A percentile compares a stretch with the other conserved stretches of the same genome.
Conservation (phyloP, 2,797 vertebrate species). For the Sandelia bainsii region DNA sequence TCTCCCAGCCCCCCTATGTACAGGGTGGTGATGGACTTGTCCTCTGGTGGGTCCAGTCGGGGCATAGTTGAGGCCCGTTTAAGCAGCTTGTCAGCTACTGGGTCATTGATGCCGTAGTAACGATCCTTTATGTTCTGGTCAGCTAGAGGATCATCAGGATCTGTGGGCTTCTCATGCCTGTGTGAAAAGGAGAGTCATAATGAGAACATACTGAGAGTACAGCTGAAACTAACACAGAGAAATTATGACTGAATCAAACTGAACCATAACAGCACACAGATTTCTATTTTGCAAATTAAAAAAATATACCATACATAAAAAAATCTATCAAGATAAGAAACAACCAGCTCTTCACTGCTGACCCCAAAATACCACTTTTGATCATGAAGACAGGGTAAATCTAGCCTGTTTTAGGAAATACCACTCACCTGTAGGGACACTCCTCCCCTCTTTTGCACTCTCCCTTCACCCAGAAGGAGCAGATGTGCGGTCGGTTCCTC, state of each 20-base stretch:
- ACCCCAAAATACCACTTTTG: constrained; percentile 6
- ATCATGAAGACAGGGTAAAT: neutral
- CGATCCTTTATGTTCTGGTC: constrained; percentile 99
- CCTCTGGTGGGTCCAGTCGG: constrained; percentile 95
- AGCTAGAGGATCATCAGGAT: constrained; percentile 96
- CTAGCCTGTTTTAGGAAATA: neutral
- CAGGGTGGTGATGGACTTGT: constrained; percentile 95
- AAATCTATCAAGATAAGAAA: neutral
- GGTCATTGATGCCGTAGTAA: constrained; percentile 98
- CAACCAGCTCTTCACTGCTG: neutral
- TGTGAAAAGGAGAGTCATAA: constrained; percentile 7
- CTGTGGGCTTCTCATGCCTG: constrained; percentile 98
- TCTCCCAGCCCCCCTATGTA: constrained; percentile 97
- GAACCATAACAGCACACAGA: no score
- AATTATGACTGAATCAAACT: neutral
- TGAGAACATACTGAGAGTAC: neutral
- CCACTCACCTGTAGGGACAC: constrained; percentile 94
- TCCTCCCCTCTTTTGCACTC: constrained; percentile 99
- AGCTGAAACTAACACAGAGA: neutral
- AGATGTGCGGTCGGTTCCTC: constrained; percentile 98
- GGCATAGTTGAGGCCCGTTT: constrained; percentile 98
- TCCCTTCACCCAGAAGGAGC: constrained; percentile 99
- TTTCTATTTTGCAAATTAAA: neutral
- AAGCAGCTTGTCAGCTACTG: constrained; percentile 96
- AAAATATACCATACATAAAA: no score